phyloP scores from a whole-genome alignment of 2,797 vertebrate genomes.

The Gallinago solitaria region DNA sequence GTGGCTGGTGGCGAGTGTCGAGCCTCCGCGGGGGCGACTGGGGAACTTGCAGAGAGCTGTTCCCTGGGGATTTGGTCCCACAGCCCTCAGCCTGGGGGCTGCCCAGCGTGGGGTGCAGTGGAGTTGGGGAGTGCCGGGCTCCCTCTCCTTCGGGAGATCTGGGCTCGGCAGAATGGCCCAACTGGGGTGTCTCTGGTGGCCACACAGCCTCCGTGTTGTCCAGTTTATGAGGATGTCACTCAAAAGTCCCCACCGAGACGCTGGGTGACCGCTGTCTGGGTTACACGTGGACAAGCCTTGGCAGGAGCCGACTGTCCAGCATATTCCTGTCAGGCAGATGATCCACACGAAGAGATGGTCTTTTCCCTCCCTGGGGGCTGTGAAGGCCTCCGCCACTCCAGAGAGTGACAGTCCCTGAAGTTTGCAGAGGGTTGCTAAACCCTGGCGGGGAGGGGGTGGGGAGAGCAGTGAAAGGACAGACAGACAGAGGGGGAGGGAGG shows the following conservation, averaged over 20 bases:
- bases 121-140: fast-evolving
- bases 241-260: fast-evolving
- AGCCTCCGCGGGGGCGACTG: fast-evolving
- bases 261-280: fast-evolving
- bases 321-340: not conserved
- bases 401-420: not conserved
- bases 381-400: not conserved
- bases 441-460: not conserved
- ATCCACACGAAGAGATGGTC: not conserved
- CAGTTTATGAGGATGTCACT: not conserved
- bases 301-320: not conserved
- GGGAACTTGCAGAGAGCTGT: not conserved
- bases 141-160: not conserved
- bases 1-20: fast-evolving
- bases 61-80: fast-evolving
- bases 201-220: fast-evolving
- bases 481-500: not conserved
- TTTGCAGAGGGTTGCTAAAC: slow-evolving; percentile 9
- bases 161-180: not conserved
- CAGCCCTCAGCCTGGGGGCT: fast-evolving
- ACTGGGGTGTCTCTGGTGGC: fast-evolving
- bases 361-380: not conserved
- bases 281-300: fast-evolving
- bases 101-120: fast-evolving
- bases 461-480: slow-evolving; percentile 20